phyloP scores from a whole-genome alignment of 2,797 vertebrate species.

The Thalassophryne amazonica region DNA sequence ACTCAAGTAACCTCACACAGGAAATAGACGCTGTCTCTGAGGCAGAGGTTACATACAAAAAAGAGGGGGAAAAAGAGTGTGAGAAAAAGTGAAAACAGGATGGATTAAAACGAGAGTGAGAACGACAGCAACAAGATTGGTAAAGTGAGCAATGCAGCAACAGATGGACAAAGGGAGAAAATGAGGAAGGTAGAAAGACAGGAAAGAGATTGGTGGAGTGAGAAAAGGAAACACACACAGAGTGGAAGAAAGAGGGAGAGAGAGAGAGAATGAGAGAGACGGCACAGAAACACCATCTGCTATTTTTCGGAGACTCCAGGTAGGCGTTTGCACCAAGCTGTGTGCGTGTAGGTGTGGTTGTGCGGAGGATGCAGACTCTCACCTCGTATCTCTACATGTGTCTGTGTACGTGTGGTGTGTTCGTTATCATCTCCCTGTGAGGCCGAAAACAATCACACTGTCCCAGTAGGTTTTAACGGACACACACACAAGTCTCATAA shows the following conservation, averaged over 20 bases:
- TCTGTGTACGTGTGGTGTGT: conserved; percentile 9
- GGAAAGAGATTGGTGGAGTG: conserved; percentile 28
- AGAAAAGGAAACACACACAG: conserved; percentile 9
- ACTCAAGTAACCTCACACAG: conserved; percentile 56
- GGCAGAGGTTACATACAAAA: conserved; percentile 18
- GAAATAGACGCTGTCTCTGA: conserved; percentile 33
- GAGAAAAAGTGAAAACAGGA: not conserved
- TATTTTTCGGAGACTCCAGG: conserved; percentile 28
- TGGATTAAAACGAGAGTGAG: not conserved
- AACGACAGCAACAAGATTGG: conserved; percentile 3
- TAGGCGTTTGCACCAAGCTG: conserved; percentile 17
- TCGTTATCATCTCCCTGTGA: conserved; percentile 8
- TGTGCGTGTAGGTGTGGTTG: conserved; percentile 6
- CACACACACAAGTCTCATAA: not conserved
- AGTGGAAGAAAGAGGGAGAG: conserved; percentile 1
- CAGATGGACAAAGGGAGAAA: conserved; percentile 37
- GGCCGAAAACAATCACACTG: not conserved
- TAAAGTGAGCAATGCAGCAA: conserved; percentile 22
- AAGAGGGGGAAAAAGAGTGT: not conserved
- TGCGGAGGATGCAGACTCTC: conserved; percentile 20
- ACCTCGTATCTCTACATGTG: conserved; percentile 6
- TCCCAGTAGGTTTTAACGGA: not conserved
- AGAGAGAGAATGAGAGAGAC: not conserved
- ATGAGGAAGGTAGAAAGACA: conserved; percentile 15
- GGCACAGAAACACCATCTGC: conserved; percentile 54